These are phyloP conservation scores for Cylas formicarius DNA, from an alignment of 1,140 invertebrate species.

Conservation along the genomic window DNA sequence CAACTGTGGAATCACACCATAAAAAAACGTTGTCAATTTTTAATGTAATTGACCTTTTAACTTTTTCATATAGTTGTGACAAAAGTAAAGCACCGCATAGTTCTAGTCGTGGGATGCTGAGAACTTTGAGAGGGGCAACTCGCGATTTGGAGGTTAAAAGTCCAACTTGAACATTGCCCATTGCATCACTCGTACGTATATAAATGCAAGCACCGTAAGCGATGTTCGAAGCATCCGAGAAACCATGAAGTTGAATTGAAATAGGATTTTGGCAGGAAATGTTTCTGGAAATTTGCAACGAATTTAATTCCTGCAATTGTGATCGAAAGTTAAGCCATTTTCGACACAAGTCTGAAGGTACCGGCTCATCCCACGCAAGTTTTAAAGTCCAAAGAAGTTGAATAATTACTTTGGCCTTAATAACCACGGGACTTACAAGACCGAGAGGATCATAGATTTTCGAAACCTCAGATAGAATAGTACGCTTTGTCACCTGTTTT, in stretches of 20 bases:
- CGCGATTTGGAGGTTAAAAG: slow-evolving; percentile 35
- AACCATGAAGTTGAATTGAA: slow-evolving; percentile 30
- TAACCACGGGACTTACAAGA: slow-evolving; percentile 33
- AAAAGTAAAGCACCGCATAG: slow-evolving; percentile 34
- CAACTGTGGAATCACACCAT: slow-evolving; percentile 43
- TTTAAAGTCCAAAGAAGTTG: slow-evolving; percentile 42
- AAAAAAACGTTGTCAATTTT: slow-evolving; percentile 20
- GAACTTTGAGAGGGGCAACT: slow-evolving; percentile 35
- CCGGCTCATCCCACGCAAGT: slow-evolving; percentile 39
- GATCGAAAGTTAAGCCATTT: slow-evolving; percentile 10
- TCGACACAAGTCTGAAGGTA: slow-evolving; percentile 23
- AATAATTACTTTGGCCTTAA: slow-evolving; percentile 40
- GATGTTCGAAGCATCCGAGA: slow-evolving; percentile 31
- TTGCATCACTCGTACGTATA: slow-evolving; percentile 21
- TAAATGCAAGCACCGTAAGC: slow-evolving; percentile 35
- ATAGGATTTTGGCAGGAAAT: neutral
- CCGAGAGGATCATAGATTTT: slow-evolving; percentile 43
- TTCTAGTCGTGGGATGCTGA: slow-evolving; percentile 35
- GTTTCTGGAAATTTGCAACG: slow-evolving; percentile 1
- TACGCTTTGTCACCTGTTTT: no score
- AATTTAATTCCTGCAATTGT: neutral
- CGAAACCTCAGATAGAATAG: slow-evolving; percentile 14
- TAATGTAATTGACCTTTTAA: slow-evolving; percentile 12
- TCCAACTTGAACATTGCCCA: slow-evolving; percentile 15
- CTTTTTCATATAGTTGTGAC: slow-evolving; percentile 14